Evolutionary conservation across 2,888 invertebrate species (phyloP).

Genomic region (Calliphora vomitoria): DNA sequence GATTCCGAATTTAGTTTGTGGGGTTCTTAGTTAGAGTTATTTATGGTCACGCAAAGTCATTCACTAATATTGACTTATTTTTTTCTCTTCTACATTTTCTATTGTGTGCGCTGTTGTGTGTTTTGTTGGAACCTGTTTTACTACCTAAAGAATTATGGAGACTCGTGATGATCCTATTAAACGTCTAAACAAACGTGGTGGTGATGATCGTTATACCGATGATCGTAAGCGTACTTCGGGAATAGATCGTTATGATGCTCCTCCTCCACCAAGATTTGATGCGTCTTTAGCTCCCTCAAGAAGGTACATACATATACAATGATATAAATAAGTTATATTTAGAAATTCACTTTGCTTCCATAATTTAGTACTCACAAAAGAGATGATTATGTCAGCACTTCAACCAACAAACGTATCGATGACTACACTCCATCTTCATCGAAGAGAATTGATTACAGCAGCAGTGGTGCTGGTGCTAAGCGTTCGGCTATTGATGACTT

Average conservation of each 20-base stretch:
- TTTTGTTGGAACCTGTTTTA: constrained; percentile 32
- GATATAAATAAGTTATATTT: not conserved
- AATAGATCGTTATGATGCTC: constrained; percentile 82
- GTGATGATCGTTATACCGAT: constrained; percentile 83
- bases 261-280: constrained; percentile 84
- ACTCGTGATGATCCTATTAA: constrained; percentile 83
- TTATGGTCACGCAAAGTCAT: not conserved
- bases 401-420: constrained; percentile 79
- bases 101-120: constrained; percentile 31
- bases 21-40: constrained; percentile 20
- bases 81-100: constrained; percentile 55
- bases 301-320: constrained; percentile 76
- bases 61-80: constrained; percentile 44
- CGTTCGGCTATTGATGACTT: constrained; percentile 81
- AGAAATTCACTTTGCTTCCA: not conserved
- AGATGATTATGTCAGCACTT: constrained; percentile 82
- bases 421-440: constrained; percentile 82
- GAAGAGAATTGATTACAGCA: constrained; percentile 78
- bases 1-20: constrained; percentile 46
- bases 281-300: constrained; percentile 82
- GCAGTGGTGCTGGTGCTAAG: constrained; percentile 76
- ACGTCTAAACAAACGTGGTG: constrained; percentile 82
- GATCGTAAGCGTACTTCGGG: constrained; percentile 83
- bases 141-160: constrained; percentile 82
- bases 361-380: constrained; percentile 78